phyloP scores from a whole-genome alignment of 1,140 invertebrate genomes.

The Mamestra configurata region DNA sequence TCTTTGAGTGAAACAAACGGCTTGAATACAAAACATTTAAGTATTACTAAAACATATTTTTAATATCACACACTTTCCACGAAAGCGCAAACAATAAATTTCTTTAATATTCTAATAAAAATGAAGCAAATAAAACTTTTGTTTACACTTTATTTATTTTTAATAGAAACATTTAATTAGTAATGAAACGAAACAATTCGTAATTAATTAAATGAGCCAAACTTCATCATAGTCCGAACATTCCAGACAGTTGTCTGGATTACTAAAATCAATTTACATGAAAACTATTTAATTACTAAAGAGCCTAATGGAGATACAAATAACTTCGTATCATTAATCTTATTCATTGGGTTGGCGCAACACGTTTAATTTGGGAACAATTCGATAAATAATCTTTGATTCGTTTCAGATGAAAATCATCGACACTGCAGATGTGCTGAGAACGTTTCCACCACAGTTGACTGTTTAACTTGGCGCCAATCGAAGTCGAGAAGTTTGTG shows the following conservation, averaged over 20 bases:
- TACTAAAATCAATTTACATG: constrained; percentile 32
- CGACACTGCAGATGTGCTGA: not conserved
- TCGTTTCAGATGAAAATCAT: not conserved
- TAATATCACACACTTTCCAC: no score
- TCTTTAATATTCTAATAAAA: no score
- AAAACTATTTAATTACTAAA: constrained; percentile 24
- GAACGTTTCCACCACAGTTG: not conserved
- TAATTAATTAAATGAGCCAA: not conserved
- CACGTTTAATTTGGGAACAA: not conserved
- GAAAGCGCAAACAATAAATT: no score
- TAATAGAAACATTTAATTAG: not conserved
- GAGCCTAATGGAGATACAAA: not conserved
- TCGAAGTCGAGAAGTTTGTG: constrained; percentile 9
- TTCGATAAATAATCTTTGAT: not conserved
- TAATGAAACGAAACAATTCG: not conserved
- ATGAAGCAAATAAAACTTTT: not conserved
- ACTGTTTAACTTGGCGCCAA: not conserved
- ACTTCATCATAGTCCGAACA: constrained; percentile 2
- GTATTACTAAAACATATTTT: no score
- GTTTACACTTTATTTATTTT: not conserved
- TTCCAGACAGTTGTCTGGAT: not conserved
- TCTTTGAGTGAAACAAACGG: no score
- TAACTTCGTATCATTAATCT: constrained; percentile 27
- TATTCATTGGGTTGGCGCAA: not conserved
- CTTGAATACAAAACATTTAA: no score